Evolutionary conservation across 2,888 invertebrate species (phyloP).

Genomic region (Clusia tigrina): DNA sequence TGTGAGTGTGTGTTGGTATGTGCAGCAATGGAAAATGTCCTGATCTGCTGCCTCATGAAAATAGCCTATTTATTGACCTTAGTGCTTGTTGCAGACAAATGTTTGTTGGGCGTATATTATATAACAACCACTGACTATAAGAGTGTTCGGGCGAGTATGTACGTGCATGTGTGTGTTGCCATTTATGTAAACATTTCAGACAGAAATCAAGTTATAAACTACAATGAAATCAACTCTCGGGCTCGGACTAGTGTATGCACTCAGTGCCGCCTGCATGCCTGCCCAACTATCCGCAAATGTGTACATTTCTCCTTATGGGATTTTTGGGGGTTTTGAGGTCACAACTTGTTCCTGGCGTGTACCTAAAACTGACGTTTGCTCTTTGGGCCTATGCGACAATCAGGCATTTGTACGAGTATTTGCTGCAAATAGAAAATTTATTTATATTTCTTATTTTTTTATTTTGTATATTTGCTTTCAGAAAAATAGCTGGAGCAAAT

Average conservation of each 20-base stretch:
- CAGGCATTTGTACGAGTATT: too few species aligned
- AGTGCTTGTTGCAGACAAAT: neutral
- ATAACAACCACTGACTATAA: neutral
- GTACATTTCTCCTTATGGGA: neutral
- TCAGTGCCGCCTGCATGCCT: too few species aligned
- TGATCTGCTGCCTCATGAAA: neutral
- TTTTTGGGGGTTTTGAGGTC: neutral
- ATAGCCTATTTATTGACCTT: neutral
- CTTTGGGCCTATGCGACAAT: too few species aligned
- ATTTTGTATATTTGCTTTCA: too few species aligned
- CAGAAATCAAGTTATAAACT: slow-evolving; percentile 27
- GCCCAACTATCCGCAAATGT: slow-evolving; percentile 18
- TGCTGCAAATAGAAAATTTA: too few species aligned
- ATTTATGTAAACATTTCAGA: slow-evolving; percentile 21
- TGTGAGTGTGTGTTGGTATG: slow-evolving; percentile 13
- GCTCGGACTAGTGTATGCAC: neutral
- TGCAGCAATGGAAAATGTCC: slow-evolving; percentile 3
- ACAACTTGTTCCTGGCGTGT: too few species aligned
- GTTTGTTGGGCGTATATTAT: neutral
- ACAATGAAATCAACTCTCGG: neutral
- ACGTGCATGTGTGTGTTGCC: neutral
- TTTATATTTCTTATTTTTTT: too few species aligned
- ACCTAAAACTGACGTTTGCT: too few species aligned
- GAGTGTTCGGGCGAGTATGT: neutral
- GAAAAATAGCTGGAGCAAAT: too few species aligned